These are phyloP conservation scores for Delphinus delphis DNA, from an alignment of 2,113 vertebrate species.

Conservation along the genomic window DNA sequence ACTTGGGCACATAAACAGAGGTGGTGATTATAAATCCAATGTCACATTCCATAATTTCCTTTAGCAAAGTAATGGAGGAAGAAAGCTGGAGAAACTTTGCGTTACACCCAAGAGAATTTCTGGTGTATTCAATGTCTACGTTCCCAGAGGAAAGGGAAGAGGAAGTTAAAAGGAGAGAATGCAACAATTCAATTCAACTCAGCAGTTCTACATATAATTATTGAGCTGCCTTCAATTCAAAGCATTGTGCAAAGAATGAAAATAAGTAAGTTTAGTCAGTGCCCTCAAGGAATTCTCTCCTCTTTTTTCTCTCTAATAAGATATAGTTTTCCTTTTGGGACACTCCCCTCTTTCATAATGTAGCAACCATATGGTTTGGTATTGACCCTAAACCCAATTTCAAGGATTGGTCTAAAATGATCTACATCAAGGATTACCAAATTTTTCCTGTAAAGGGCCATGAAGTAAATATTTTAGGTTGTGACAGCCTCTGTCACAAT, in stretches of 20 bases:
- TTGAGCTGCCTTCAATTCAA: background rate
- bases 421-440: background rate
- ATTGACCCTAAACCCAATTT: background rate
- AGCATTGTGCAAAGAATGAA: slow-evolving; percentile 8
- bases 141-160: background rate
- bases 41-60: slow-evolving; percentile 38
- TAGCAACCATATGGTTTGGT: background rate
- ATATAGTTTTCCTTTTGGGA: background rate
- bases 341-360: background rate
- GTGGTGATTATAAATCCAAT: background rate
- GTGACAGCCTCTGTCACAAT: background rate
- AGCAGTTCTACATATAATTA: background rate
- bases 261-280: background rate
- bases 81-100: slow-evolving; percentile 8
- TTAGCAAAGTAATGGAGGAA: slow-evolving; percentile 6
- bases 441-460: background rate
- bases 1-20: background rate
- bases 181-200: background rate
- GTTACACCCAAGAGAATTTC: background rate
- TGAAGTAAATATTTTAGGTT: background rate
- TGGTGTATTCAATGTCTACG: background rate
- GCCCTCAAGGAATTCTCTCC: background rate
- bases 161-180: background rate
- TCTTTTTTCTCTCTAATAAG: background rate
- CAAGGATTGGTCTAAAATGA: background rate